phyloP scores from a whole-genome alignment of 2,888 invertebrate species.

The Gymnosoma rotundatum region DNA sequence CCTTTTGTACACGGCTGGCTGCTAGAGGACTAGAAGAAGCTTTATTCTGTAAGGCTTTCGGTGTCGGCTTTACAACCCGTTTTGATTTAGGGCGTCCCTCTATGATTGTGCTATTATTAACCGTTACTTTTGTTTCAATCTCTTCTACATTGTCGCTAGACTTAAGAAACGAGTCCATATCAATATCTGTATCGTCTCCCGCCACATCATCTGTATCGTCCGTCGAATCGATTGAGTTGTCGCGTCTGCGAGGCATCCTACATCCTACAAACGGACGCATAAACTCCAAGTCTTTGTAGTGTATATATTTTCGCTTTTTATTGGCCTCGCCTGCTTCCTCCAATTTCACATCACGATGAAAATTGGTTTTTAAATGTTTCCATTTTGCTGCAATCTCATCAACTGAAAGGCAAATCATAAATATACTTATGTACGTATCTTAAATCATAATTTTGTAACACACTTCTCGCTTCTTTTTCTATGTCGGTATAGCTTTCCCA shows the following conservation, averaged over 20 bases:
- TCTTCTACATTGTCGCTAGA: constrained; percentile 19
- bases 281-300: constrained; percentile 56
- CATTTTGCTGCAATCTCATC: constrained; percentile 58
- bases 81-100: constrained; percentile 14
- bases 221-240: constrained; percentile 13
- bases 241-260: neutral
- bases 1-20: constrained; percentile 30
- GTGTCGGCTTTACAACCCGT: constrained; percentile 41
- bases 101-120: neutral
- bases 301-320: constrained; percentile 53
- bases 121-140: neutral
- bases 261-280: constrained; percentile 51
- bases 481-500: constrained; percentile 59
- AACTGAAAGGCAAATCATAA: constrained; percentile 22
- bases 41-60: constrained; percentile 37
- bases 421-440: neutral
- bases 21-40: constrained; percentile 2
- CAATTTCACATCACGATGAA: constrained; percentile 53
- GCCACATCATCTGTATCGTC: constrained; percentile 32
- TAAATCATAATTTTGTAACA: neutral
- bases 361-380: constrained; percentile 54
- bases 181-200: constrained; percentile 45
- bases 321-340: constrained; percentile 41
- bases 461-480: constrained; percentile 64
- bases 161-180: constrained; percentile 34